Evolutionary conservation across 1,140 invertebrate genomes (phyloP).

Genomic region (Diabrotica virgifera): DNA sequence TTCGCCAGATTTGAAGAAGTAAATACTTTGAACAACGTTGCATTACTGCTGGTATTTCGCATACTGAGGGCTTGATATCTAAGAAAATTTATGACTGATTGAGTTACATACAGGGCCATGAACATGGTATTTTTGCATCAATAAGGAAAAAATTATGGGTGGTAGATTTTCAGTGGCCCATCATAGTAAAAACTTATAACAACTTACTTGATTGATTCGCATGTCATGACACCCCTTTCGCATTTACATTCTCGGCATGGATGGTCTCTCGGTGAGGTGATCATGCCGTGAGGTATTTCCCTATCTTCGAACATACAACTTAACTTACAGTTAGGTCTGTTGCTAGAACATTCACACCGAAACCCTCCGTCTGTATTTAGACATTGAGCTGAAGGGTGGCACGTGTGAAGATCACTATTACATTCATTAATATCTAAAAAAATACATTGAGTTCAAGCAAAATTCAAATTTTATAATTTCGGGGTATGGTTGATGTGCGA

Average conservation of each 20-base stretch:
- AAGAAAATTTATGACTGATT: no score
- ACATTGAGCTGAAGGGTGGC: slow-evolving; percentile 72
- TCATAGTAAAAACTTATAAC: background rate
- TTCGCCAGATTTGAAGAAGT: no score
- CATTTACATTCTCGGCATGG: slow-evolving; percentile 63
- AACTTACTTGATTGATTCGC: slow-evolving; percentile 50
- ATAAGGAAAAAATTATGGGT: no score
- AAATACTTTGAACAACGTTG: no score
- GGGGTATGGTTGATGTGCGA: background rate
- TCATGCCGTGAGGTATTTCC: slow-evolving; percentile 58
- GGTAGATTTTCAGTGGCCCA: no score
- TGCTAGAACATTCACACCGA: slow-evolving; percentile 69
- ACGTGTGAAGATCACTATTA: slow-evolving; percentile 69
- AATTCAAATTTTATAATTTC: background rate
- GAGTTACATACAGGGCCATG: no score
- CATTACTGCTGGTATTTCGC: no score
- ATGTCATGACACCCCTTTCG: slow-evolving; percentile 61
- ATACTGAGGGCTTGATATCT: no score
- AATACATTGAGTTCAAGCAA: slow-evolving; percentile 18
- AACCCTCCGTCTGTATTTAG: slow-evolving; percentile 80
- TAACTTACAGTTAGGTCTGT: slow-evolving; percentile 53
- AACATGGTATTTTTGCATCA: no score
- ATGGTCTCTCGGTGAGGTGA: slow-evolving; percentile 51
- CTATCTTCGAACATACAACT: slow-evolving; percentile 60
- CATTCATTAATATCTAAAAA: slow-evolving; percentile 85